phyloP scores from a whole-genome alignment of 2,113 vertebrate species.

The Oryzias celebensis region DNA sequence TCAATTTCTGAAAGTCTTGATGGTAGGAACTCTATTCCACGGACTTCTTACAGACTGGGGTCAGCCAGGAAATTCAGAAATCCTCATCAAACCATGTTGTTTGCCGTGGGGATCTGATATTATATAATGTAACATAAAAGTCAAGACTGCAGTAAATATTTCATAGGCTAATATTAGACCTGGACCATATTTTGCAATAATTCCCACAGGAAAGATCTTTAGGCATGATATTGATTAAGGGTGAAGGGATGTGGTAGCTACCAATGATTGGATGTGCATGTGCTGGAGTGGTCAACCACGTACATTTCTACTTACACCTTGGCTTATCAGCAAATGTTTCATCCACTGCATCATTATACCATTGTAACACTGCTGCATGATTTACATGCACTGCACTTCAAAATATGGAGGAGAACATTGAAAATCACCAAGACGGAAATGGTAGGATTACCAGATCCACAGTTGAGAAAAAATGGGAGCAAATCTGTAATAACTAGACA shows the following conservation, averaged over 20 bases:
- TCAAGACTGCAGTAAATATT: conserved; percentile 28
- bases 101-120: conserved; percentile 21
- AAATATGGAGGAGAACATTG: too few relatives aligned
- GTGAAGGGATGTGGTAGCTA: not conserved
- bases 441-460: too few relatives aligned
- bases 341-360: too few relatives aligned
- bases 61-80: conserved; percentile 54
- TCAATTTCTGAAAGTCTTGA: conserved; percentile 57
- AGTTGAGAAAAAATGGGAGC: too few relatives aligned
- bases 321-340: too few relatives aligned
- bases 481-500: too few relatives aligned
- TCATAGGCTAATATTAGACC: conserved; percentile 2
- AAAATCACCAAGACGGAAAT: too few relatives aligned
- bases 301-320: too few relatives aligned
- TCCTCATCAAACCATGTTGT: conserved; percentile 25
- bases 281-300: too few relatives aligned
- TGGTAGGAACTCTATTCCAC: conserved; percentile 59
- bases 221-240: conserved; percentile 13
- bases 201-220: conserved; percentile 21
- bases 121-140: conserved; percentile 44
- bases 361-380: too few relatives aligned
- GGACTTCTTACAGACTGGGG: conserved; percentile 53
- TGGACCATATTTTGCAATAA: conserved; percentile 17
- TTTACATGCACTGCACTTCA: too few relatives aligned
- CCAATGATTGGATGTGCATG: not conserved